These are phyloP conservation scores for Halocaridina rubra DNA, from an alignment of 2,888 invertebrate species.

Conservation along the genomic window DNA sequence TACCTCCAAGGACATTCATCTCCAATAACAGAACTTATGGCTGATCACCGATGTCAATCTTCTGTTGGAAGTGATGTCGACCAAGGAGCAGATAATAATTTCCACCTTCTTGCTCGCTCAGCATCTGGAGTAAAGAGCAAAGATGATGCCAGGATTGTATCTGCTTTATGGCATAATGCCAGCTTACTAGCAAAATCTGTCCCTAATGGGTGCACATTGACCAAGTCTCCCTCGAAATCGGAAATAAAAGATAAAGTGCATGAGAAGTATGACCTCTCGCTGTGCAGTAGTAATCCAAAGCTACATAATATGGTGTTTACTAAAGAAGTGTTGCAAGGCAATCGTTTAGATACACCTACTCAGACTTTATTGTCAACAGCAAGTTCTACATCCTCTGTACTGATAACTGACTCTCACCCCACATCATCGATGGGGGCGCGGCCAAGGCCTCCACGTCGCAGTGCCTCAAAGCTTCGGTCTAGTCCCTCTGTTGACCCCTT, in stretches of 20 bases:
- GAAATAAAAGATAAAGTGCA: not conserved
- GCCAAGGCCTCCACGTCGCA: conserved; percentile 36
- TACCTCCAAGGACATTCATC: conserved; percentile 43
- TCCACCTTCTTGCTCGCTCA: conserved; percentile 11
- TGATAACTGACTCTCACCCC: not conserved
- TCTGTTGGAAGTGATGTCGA: conserved; percentile 6
- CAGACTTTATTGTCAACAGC: not conserved
- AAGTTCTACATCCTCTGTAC: not conserved
- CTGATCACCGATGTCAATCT: conserved; percentile 38
- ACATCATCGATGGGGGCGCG: conserved; percentile 18
- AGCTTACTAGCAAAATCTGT: conserved; percentile 23
- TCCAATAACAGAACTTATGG: conserved; percentile 18
- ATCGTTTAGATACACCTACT: not conserved
- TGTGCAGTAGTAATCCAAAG: not conserved
- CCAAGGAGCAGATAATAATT: conserved; percentile 3
- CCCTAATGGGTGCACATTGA: conserved; percentile 10
- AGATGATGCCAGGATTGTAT: conserved; percentile 1
- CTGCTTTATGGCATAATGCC: conserved; percentile 1
- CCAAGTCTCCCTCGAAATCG: conserved; percentile 33
- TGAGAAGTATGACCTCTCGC: not conserved
- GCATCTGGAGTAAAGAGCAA: conserved; percentile 15
- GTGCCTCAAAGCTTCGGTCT: conserved; percentile 5
- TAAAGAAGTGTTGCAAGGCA: not conserved
- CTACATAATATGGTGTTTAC: no score
- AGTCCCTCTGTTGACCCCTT: not conserved